Base-by-base conservation (phyloP, 2,797 vertebrate genomes). In the Dermochelys coriacea region DNA sequence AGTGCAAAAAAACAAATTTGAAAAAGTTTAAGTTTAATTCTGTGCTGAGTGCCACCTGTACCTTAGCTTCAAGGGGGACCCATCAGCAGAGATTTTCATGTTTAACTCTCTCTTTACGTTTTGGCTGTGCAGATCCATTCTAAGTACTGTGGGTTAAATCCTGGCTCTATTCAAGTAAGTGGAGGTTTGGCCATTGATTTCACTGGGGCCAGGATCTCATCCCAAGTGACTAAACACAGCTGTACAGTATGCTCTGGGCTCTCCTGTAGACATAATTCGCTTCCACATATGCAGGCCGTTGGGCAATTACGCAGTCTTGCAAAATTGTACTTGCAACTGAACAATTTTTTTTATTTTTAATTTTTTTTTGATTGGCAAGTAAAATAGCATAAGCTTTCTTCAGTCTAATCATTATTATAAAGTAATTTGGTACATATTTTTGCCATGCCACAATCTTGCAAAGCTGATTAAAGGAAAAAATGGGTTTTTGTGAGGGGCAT, bases 321-420 rank as follows among this genome's bases (percentile, higher is more conserved):
- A 78, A 86, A 49, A 34, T 59, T 91, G 5, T 37, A 27, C 21
- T 87, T 74, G 61, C 93, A 84, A 74, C 47, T 77, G 80, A 59
- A 64, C 90, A 91, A 93, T 85, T 87, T 92, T 93, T 31, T 68
- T 6, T n/a, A n/a, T n/a, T n/a, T n/a, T n/a, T n/a, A n/a, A n/a
- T n/a, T 34, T 64, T n/a, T 23, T 57, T 27, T 51, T 16, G n/a
- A 71, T 41, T 71, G 19, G 10, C n/a, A 41, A 25, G 21, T 71
- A 71, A 37, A 71, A 41, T 23, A 71, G 64, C n/a, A 71, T 41
- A 71, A 71, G 10, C 64, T 71, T 71, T 71, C 29, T 71, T 41
- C n/a, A 37, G 10, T 71, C 18, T 23, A n/a, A 41, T 71, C 64
- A 12, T 71, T 71, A 71, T 71, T 37, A n/a, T 71, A 71, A 71